These are phyloP conservation scores for Ceyx margarethae DNA, from an alignment of 2,113 vertebrate species.

Conservation along the genomic window DNA sequence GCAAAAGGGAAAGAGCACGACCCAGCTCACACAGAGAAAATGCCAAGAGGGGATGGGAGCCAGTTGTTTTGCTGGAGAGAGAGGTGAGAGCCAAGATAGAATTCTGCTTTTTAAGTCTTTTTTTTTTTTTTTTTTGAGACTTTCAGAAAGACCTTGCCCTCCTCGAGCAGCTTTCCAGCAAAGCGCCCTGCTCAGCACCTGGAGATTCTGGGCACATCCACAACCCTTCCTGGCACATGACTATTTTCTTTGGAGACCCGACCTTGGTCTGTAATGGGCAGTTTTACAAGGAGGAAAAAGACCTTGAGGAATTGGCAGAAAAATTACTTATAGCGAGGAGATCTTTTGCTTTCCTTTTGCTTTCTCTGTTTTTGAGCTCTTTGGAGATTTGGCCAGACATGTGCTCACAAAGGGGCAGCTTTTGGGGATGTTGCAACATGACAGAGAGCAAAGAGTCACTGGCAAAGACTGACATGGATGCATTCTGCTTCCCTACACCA, in stretches of 20 bases:
- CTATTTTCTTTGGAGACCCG: neutral
- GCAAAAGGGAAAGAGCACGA: neutral
- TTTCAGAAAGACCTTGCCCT: neutral
- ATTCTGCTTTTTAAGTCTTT: neutral
- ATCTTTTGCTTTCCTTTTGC: neutral
- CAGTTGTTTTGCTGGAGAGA: neutral
- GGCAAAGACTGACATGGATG: rapidly evolving
- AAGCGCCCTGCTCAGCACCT: rapidly evolving
- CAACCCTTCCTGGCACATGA: neutral
- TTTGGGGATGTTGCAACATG: neutral
- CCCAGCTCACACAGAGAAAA: neutral
- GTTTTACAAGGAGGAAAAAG: neutral
- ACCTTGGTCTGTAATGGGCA: neutral
- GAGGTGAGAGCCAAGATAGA: neutral
- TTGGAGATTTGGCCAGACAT: neutral
- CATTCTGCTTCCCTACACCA: neutral
- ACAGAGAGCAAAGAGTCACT: neutral
- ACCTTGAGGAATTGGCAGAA: neutral
- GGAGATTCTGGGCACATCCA: neutral
- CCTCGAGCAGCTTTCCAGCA: neutral
- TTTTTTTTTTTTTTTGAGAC: neutral
- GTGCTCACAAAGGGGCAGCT: neutral
- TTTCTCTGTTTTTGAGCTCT: neutral
- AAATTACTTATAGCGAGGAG: neutral
- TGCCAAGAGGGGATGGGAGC: neutral